A percentile compares a stretch with the other conserved stretches of the same genome.
These are phyloP conservation scores for Aptenodytes forsteri DNA, from an alignment of 2,113 vertebrate genomes.

Conservation along the genomic window DNA sequence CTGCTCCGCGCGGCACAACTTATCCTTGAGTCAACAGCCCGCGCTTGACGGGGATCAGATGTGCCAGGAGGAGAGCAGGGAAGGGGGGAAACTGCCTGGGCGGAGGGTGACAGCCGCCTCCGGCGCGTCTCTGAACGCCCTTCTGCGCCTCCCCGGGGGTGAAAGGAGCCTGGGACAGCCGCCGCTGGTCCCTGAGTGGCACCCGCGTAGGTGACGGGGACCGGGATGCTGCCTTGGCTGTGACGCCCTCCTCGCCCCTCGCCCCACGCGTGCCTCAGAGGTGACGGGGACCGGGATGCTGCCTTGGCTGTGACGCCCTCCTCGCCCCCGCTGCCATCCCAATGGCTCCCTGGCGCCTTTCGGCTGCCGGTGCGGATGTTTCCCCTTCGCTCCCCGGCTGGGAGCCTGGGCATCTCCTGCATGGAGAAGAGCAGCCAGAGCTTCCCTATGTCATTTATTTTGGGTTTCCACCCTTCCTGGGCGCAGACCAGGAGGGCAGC, in stretches of 20 bases:
- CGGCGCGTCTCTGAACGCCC: background rate
- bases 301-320: background rate
- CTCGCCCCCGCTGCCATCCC: background rate
- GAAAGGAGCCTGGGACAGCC: too few relatives aligned
- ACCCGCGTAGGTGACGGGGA: background rate
- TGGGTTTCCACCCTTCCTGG: background rate
- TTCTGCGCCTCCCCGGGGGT: too few relatives aligned
- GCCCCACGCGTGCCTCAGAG: background rate
- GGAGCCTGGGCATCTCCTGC: background rate
- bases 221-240: background rate
- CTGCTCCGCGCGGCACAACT: background rate
- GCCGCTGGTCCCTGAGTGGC: background rate
- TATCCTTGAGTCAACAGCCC: background rate
- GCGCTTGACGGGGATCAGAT: background rate
- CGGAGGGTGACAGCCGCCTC: background rate
- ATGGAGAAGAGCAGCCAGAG: background rate
- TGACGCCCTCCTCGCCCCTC: background rate
- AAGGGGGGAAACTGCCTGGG: background rate
- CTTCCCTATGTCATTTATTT: accelerated
- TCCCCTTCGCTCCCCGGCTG: accelerated
- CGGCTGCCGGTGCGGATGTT: background rate
- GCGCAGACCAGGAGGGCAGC: background rate
- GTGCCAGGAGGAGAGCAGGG: background rate
- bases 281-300: background rate
- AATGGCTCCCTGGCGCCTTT: background rate